Evolutionary conservation across 2,888 invertebrate genomes (phyloP), one percentile per base, ranked within the genome.

Genomic region (Pristionchus mayeri): DNA sequence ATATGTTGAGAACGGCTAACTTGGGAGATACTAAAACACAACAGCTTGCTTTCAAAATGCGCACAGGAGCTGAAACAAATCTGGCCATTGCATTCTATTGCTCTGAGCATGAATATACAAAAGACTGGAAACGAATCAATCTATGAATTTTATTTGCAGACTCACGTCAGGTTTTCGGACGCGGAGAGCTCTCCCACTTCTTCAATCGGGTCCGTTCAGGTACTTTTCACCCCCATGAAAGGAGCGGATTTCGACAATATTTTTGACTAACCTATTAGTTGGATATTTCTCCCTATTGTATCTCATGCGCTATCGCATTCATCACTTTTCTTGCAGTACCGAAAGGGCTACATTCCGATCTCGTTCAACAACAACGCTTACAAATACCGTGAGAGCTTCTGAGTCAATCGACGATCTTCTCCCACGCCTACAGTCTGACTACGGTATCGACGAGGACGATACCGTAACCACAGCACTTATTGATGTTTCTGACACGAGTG

Each of bases 391-490:
- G 76, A 78, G 50, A 78, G 76, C 76, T 24, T 78, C 76, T 78
- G 50, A 78, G 1, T 30, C 34, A 16, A 18, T 21, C 54, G 54
- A 54, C 4, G 3, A 7, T 11, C 63, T 34, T 13, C 16, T 75
- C 40, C 11, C 75, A 21, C 44, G 3, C 3, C 40, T 40, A 75
- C 34, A 30, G 16, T 67, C 37, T 7, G 75, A 75, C 21, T 78
- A 78, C 76, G 50, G 76, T 50, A 50, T 34, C 48, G 76, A 78
- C 50, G n/a, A n/a, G n/a, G n/a, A n/a, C n/a, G 76, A 48, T 78
- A 78, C 76, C 27, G 76, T 78, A 78, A 78, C 76, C 50, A 78
- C 76, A 27, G 76, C 50, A 6, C 24, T 48, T 50, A 78, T 78
- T 11, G 48, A 78, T 52, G 30, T 52, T 3, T n/a, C 71, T 24